phyloP scores from a whole-genome alignment of 2,113 vertebrate genomes.

The Cacatua alba region DNA sequence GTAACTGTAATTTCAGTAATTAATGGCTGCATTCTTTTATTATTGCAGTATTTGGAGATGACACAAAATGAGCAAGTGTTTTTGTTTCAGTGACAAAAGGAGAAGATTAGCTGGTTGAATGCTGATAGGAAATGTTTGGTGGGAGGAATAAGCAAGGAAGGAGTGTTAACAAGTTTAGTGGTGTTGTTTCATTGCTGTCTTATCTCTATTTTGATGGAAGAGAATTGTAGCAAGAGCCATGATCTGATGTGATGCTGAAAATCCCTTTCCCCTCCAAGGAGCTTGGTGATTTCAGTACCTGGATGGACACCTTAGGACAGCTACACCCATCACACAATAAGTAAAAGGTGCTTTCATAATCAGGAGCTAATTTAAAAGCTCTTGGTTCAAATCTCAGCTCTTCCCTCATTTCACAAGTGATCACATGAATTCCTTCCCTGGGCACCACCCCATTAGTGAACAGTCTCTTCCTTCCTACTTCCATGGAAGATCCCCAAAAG shows the following conservation, averaged over 20 bases:
- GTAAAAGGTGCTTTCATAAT: neutral
- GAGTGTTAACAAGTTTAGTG: slow-evolving; percentile 6
- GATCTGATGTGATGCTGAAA: neutral
- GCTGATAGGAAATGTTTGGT: slow-evolving; percentile 48
- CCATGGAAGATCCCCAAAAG: neutral
- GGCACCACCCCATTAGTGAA: neutral
- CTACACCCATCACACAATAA: rapidly evolving
- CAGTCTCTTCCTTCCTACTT: neutral
- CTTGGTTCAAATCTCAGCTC: neutral
- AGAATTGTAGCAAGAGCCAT: neutral
- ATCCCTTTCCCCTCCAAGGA: neutral
- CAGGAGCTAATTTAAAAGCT: neutral
- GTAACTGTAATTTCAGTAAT: slow-evolving; percentile 55
- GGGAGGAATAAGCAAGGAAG: slow-evolving; percentile 44
- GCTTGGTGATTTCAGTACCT: rapidly evolving
- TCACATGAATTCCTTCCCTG: neutral
- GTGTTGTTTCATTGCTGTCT: neutral
- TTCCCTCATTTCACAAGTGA: neutral
- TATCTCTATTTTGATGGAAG: slow-evolving; percentile 1
- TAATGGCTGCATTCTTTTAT: slow-evolving; percentile 67
- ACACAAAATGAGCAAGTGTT: slow-evolving; percentile 63
- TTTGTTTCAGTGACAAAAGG: slow-evolving; percentile 69
- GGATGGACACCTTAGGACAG: neutral
- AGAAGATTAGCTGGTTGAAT: slow-evolving; percentile 57
- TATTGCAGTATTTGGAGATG: slow-evolving; percentile 55